Evolutionary conservation across 2,888 invertebrate genomes (phyloP).

Genomic region (Suillia variegata): DNA sequence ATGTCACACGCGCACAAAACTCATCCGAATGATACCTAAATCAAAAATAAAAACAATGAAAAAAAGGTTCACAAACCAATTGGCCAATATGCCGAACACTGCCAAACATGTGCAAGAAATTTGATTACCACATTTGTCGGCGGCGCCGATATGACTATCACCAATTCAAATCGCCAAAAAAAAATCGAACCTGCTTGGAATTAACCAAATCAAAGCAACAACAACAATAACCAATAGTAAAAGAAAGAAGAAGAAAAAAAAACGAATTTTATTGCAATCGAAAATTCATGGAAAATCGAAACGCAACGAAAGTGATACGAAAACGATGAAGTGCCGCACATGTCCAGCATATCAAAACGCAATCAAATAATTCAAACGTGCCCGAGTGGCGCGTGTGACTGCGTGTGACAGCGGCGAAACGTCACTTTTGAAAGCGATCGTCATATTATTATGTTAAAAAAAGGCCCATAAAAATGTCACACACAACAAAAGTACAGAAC

Average conservation of each 20-base stretch:
- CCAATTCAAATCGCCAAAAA: too few relatives aligned
- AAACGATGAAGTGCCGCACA: slow-evolving; percentile 26
- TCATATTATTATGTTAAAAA: slow-evolving; percentile 12
- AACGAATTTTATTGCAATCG: too few relatives aligned
- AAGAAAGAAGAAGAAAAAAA: too few relatives aligned
- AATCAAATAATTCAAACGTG: too few relatives aligned
- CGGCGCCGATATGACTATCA: too few relatives aligned
- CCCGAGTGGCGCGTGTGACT: neutral
- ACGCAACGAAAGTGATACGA: slow-evolving; percentile 42
- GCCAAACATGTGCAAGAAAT: slow-evolving; percentile 15
- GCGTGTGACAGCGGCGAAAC: slow-evolving; percentile 7
- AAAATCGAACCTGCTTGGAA: slow-evolving; percentile 13
- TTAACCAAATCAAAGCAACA: neutral
- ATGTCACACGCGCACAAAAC: neutral
- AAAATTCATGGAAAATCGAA: slow-evolving; percentile 42
- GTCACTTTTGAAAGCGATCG: slow-evolving; percentile 36
- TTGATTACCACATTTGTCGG: neutral
- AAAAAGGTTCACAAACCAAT: too few relatives aligned
- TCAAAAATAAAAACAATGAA: too few relatives aligned
- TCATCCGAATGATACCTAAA: too few relatives aligned
- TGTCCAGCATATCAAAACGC: slow-evolving; percentile 38
- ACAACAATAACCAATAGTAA: neutral
- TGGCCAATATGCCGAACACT: slow-evolving; percentile 37
- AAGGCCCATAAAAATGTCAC: slow-evolving; percentile 8
- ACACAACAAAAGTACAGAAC: neutral